These are phyloP conservation scores for Hippasteria phrygiana DNA, from an alignment of 53 echinoderm and acorn worm species.

Conservation along the genomic window DNA sequence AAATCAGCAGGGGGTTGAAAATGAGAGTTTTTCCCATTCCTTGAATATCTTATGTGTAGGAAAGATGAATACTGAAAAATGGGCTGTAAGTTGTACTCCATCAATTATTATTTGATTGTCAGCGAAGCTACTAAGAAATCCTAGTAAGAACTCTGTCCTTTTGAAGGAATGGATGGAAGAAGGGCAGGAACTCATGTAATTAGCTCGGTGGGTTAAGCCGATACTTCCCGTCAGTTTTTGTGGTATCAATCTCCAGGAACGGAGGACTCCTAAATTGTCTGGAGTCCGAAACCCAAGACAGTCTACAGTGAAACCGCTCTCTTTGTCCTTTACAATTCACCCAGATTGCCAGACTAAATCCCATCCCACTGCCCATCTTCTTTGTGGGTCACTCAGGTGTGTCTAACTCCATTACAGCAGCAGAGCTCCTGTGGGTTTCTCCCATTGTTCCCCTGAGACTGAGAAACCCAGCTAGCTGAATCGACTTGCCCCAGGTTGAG, in stretches of 20 bases:
- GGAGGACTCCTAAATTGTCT: too few relatives aligned
- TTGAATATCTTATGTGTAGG: neutral
- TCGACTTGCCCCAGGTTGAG: neutral
- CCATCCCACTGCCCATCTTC: neutral
- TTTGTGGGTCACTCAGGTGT: constrained; percentile 7
- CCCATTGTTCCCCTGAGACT: constrained; percentile 2
- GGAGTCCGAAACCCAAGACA: too few relatives aligned
- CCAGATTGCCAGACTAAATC: constrained; percentile 12
- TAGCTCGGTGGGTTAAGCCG: too few relatives aligned
- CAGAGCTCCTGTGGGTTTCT: constrained; percentile 9
- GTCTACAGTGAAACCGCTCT: neutral
- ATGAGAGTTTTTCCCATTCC: neutral
- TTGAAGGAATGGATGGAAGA: too few relatives aligned
- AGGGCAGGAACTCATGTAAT: too few relatives aligned
- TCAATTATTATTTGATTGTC: neutral
- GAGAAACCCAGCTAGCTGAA: neutral
- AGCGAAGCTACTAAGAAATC: too few relatives aligned
- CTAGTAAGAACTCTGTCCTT: too few relatives aligned
- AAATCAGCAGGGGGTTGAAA: neutral
- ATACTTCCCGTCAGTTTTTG: too few relatives aligned
- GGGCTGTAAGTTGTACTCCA: neutral
- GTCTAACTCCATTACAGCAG: constrained; percentile 32
- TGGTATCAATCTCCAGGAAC: too few relatives aligned
- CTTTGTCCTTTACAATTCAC: neutral
- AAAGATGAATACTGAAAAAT: neutral